phyloP scores from a whole-genome alignment of 2,113 vertebrate genomes.

The Malaclemys terrapin region DNA sequence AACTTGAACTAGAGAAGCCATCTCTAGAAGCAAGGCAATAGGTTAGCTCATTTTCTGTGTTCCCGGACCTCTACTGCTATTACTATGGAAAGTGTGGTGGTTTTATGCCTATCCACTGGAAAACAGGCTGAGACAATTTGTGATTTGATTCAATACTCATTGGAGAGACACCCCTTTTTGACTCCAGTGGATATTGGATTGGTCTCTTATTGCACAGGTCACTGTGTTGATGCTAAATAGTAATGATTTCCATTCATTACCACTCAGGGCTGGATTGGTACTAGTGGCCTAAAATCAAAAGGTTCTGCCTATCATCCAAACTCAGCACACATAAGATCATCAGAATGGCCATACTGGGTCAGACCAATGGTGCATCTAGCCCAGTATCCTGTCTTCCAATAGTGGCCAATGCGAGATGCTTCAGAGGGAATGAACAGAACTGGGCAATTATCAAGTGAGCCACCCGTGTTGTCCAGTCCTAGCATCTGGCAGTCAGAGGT shows the following conservation, averaged over 20 bases:
- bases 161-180: neutral
- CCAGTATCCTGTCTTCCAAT: neutral
- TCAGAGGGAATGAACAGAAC: neutral
- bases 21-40: neutral
- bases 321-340: rapidly evolving
- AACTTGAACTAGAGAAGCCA: neutral
- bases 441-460: neutral
- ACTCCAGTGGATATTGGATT: neutral
- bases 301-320: neutral
- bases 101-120: neutral
- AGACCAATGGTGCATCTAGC: neutral
- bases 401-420: neutral
- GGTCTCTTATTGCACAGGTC: neutral
- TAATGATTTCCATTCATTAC: neutral
- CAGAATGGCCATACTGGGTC: neutral
- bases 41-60: neutral
- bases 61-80: neutral
- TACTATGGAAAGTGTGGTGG: neutral
- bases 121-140: neutral
- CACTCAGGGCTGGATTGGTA: neutral
- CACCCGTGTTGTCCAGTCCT: neutral
- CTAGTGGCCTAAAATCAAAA: neutral
- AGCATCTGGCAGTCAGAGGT: neutral
- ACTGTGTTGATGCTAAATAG: neutral
- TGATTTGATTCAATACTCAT: neutral